Evolutionary conservation across 2,888 invertebrate species (phyloP).

Genomic region (Leucozona laternaria): DNA sequence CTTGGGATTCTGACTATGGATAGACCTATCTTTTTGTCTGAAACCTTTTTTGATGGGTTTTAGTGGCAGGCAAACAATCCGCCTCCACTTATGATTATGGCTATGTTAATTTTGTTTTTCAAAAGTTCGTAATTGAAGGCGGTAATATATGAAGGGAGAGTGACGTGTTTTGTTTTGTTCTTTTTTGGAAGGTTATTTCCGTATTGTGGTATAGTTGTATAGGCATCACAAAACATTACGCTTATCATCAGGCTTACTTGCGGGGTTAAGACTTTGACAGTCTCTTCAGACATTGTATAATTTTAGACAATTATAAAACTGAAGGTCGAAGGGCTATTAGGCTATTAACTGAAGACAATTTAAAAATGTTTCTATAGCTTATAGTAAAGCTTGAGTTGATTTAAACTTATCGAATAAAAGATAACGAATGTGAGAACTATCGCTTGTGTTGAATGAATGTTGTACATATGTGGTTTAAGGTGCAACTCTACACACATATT

Average conservation of each 20-base stretch:
- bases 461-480: too few relatives aligned
- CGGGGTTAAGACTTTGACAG: background rate
- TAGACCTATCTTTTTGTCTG: background rate
- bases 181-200: conserved; percentile 29
- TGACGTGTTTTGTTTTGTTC: conserved; percentile 6
- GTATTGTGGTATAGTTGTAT: background rate
- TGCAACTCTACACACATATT: too few relatives aligned
- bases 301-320: background rate
- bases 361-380: too few relatives aligned
- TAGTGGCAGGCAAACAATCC: conserved; percentile 26
- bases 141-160: conserved; percentile 11
- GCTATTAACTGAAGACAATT: background rate
- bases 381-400: too few relatives aligned
- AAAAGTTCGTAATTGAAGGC: conserved; percentile 34
- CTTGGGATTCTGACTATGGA: background rate
- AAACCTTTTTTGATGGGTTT: conserved; percentile 30
- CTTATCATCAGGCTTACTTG: background rate
- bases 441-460: too few relatives aligned
- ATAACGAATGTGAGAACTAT: too few relatives aligned
- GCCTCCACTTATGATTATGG: conserved; percentile 41
- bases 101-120: conserved; percentile 38
- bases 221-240: background rate
- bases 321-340: conserved; percentile 18
- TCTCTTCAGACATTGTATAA: background rate
- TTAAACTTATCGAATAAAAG: too few relatives aligned